Base-by-base conservation (phyloP, 2,888 invertebrate genomes). In the Dicycla oo region DNA sequence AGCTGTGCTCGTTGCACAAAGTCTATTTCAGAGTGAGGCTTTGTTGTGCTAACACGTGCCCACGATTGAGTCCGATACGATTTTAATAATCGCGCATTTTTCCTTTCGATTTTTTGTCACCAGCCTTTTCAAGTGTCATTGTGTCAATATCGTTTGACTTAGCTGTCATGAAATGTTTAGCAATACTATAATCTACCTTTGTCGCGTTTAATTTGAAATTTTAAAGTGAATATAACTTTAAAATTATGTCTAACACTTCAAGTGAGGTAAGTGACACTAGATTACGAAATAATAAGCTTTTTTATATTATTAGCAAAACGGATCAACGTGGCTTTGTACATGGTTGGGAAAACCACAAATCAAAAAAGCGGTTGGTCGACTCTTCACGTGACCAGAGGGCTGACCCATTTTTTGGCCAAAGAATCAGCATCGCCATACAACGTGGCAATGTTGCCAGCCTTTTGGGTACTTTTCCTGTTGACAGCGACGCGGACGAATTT, bases 221-320 rank as follows among this genome's bases (percentile, higher is more conserved):
- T 15, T 30, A 34, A 47, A 75, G 79, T 72, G 70, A 73, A 67
- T 30, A 51, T 30, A 56, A 58, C 20, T 57, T 26, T 30, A 70
- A 71, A 58, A 84, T 73, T 60, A 77, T 83, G 85, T 73, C 30
- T 74, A 80, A 75, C 60, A 77, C 75, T 68, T 40, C 67, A 2
- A 78, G 80, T 45, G 78, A 80, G 85, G 85, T 85, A 75, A 83
- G 83, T 83, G 58, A 63, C 76, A 75, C 51, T 62, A 53, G 30
- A 77, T 84, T 82, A 77, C 60, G 40, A 74, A 77, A 80, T 40
- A 69, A 57, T 54, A 70, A 63, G 60, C 58, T 69, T 74, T 70
- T 30, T 51, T 49, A 30, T 43, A 5, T 18, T 61, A 62, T 49
- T 67, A 72, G 34, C 26, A 45, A 26, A 66, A 67, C 34, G 77